Evolutionary conservation across 2,113 vertebrate genomes (phyloP).

Genomic region (Otus sunia): DNA sequence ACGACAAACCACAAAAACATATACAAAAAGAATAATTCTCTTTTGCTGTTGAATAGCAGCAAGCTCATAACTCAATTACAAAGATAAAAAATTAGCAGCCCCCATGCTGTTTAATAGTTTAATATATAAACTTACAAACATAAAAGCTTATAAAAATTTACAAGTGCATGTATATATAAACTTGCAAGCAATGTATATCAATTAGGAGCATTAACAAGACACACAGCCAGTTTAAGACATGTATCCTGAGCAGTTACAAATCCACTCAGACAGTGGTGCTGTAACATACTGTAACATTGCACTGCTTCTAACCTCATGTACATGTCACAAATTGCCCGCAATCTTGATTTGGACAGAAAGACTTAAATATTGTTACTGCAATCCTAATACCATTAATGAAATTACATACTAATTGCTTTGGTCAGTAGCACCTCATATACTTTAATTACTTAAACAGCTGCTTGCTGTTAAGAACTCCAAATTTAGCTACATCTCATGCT

Average conservation of each 20-base stretch:
- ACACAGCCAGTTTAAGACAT: fast-evolving
- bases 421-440: slow-evolving; percentile 18
- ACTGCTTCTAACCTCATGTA: not conserved
- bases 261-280: slow-evolving; percentile 26
- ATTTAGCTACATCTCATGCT: slow-evolving; percentile 10
- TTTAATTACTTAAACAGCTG: slow-evolving; percentile 27
- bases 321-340: not conserved
- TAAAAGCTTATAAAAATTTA: not conserved
- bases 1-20: not conserved
- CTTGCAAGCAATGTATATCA: not conserved
- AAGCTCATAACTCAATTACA: not conserved
- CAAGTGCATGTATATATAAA: not conserved
- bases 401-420: slow-evolving; percentile 50
- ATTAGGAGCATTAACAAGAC: not conserved
- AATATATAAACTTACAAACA: not conserved
- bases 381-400: slow-evolving; percentile 29
- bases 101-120: too few species aligned
- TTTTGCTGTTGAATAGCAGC: not conserved
- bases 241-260: not conserved
- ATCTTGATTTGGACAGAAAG: slow-evolving; percentile 52
- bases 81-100: not conserved
- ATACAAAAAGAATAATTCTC: not conserved
- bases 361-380: slow-evolving; percentile 40
- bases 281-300: not conserved
- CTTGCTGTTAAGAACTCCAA: slow-evolving; percentile 26